These are phyloP conservation scores for Axinella damicornis DNA, from an alignment of 37 sponge, comb jelly and placozoan genomes.

Conservation along the genomic window DNA sequence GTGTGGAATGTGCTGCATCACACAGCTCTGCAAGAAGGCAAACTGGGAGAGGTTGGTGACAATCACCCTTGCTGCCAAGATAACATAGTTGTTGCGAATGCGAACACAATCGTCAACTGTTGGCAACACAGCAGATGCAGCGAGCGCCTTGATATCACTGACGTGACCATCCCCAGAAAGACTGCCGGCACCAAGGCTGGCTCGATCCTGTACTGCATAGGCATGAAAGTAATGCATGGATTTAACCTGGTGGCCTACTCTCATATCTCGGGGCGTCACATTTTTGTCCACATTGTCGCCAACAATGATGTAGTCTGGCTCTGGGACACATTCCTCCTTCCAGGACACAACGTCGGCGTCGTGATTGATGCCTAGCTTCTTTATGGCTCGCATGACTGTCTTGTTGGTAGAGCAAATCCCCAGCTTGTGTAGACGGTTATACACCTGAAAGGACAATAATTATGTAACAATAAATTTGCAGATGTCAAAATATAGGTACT, in stretches of 20 bases:
- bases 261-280: slow-evolving; percentile 10
- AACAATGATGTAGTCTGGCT: not conserved
- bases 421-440: slow-evolving; percentile 2
- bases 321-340: not conserved
- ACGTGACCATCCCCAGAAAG: no score
- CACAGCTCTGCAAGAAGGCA: not conserved
- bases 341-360: not conserved
- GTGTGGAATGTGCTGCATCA: slow-evolving; percentile 24
- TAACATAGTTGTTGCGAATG: slow-evolving; percentile 19
- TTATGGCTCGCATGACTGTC: not conserved
- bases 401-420: slow-evolving; percentile 1
- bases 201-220: not conserved
- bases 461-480: not conserved
- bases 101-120: slow-evolving; percentile 4
- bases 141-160: no score
- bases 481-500: no score
- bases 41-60: slow-evolving; percentile 20
- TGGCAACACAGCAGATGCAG: no score
- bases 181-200: no score
- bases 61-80: slow-evolving; percentile 16
- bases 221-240: slow-evolving; percentile 6
- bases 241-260: not conserved
- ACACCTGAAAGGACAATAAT: not conserved
- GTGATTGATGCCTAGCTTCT: slow-evolving; percentile 8
- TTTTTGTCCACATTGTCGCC: slow-evolving; percentile 8